Evolutionary conservation across 2,797 vertebrate genomes (phyloP).

Genomic region (Notamacropus eugenii): DNA sequence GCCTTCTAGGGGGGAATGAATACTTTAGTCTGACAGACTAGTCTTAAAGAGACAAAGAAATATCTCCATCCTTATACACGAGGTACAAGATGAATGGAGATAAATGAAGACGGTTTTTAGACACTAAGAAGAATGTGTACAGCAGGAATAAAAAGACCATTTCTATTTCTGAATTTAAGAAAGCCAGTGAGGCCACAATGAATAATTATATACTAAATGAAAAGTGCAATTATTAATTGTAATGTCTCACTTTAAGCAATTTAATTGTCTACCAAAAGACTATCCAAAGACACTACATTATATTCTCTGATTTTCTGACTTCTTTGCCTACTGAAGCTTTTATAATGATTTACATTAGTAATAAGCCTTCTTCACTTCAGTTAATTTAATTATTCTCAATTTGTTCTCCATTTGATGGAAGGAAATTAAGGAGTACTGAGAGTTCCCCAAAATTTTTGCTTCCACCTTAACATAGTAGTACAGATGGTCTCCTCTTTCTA

Average conservation of each 20-base stretch:
- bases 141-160: constrained; percentile 75
- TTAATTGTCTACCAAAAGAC: constrained; percentile 79
- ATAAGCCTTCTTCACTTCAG: constrained; percentile 74
- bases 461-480: not conserved
- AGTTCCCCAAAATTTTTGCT: constrained; percentile 12
- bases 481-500: not conserved
- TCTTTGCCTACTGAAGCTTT: constrained; percentile 80
- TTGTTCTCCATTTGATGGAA: constrained; percentile 73
- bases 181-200: constrained; percentile 73
- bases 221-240: constrained; percentile 77
- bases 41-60: constrained; percentile 70
- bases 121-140: constrained; percentile 60
- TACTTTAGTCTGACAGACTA: constrained; percentile 66
- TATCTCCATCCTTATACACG: constrained; percentile 53
- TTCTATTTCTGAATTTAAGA: constrained; percentile 72
- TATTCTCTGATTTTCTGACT: constrained; percentile 72
- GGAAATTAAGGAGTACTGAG: constrained; percentile 57
- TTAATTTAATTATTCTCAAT: constrained; percentile 78
- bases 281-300: constrained; percentile 76
- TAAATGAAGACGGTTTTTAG: constrained; percentile 69
- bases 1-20: constrained; percentile 38
- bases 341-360: constrained; percentile 82
- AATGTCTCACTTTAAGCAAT: constrained; percentile 78
- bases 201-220: constrained; percentile 76
- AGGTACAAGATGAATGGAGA: constrained; percentile 69